Evolutionary conservation across 2,888 invertebrate genomes (phyloP), one percentile per base, ranked within the genome.

Genomic region (Latrodectus elegans): DNA sequence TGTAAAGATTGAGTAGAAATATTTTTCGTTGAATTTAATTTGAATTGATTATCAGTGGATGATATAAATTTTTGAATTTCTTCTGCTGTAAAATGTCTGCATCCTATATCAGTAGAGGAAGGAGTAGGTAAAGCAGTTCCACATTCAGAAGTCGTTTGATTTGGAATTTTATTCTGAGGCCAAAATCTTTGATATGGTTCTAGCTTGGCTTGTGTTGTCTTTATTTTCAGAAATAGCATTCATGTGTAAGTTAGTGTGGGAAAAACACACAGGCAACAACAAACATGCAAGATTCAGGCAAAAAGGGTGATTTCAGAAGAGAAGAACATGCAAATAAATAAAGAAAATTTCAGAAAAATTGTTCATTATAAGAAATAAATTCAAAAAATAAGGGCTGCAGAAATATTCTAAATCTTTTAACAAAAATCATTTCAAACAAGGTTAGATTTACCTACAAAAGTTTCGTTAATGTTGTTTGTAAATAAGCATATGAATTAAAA

Each of bases 201-300:
- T 15, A 60, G 17, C 11, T 84, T 71, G 26, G 52, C 74, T 77
- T 52, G 38, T 15, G 10, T 38, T 26, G 65, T 71, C 52, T 38
- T 53, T 72, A 73, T 81, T 52, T 52, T 53, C 67, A 26, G 55
- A 38, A 12, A 12, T 14, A 60, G 26, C 22, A 26, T 60, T 64
- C n/a, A 15, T 64, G 15, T 22, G 55, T 49, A 64, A 72, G 14
- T 51, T 22, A 72, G 68, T 38, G 51, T 65, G 67, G 26, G 49
- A 17, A 64, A 17, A 75, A 83, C 64, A 71, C 77, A 79, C 64
- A 76, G 74, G 64, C 74, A 55, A 86, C 80, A 60, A 84, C 75
- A 80, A 72, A 80, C 88, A 88, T 88, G 88, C 88, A 88, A 88
- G 11, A 82, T 51, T 68, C 85, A 76, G 80, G 85, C 85, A 85